A percentile compares a stretch with the other conserved stretches of the same genome.
Conservation (phyloP, 2,888 invertebrate species). For the Scrobipalpa costella region DNA sequence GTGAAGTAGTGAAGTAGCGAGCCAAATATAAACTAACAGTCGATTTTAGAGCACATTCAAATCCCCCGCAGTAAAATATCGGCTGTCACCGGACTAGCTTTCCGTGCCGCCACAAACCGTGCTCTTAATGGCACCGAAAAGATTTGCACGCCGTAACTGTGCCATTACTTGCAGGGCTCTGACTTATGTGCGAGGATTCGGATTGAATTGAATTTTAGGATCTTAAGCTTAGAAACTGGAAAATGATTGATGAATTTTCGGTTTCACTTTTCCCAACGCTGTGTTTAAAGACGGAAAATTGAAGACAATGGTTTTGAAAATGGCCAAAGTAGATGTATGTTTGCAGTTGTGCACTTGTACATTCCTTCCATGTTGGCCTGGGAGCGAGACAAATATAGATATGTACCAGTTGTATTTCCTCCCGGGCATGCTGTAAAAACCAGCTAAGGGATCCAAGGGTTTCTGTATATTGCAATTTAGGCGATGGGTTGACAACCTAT, state of each 20-base stretch:
- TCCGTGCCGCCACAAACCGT: not conserved
- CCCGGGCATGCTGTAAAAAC: no score
- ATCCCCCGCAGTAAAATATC: constrained; percentile 4
- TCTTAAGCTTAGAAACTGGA: not conserved
- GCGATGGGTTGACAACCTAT: no score
- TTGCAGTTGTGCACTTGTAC: no score
- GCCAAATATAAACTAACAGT: constrained; percentile 12
- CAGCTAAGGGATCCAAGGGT: no score
- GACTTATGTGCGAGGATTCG: constrained; percentile 7
- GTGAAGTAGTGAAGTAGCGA: constrained; percentile 6
- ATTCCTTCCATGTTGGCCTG: no score
- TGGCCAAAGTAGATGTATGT: no score
- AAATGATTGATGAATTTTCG: not conserved
- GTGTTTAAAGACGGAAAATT: no score
- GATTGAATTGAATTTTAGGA: constrained; percentile 10
- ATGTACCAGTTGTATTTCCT: no score
- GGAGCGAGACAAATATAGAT: no score
- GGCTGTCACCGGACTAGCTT: constrained; percentile 9
- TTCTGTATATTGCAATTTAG: no score
- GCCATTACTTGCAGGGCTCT: constrained; percentile 27
- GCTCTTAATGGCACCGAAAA: constrained; percentile 25
- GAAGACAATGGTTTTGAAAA: no score
- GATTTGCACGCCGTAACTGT: constrained; percentile 24
- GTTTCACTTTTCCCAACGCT: no score
- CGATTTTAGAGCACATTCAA: constrained; percentile 17